phyloP scores from a whole-genome alignment of 2,888 invertebrate species.

The Oscheius sp. region DNA sequence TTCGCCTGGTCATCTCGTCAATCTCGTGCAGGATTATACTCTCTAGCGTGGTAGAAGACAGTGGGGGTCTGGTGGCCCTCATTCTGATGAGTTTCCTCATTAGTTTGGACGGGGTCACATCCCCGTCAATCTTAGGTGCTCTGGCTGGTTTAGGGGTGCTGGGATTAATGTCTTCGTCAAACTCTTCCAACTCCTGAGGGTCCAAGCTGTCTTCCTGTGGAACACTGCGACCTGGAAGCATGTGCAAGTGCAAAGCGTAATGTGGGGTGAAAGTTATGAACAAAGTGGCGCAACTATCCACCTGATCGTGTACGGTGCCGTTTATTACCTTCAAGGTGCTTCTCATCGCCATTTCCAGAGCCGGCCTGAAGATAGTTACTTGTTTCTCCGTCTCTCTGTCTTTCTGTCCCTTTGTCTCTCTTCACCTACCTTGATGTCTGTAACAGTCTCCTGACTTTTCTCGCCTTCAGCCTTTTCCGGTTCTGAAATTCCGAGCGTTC shows the following conservation, averaged over 20 bases:
- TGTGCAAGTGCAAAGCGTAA: conserved; percentile 26
- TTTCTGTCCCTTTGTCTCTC: too few relatives aligned
- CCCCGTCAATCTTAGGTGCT: conserved; percentile 20
- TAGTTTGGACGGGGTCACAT: neutral
- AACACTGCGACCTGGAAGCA: conserved; percentile 25
- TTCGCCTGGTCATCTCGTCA: conserved; percentile 7
- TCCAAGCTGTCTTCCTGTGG: neutral
- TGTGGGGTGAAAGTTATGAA: neutral
- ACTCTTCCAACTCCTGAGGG: neutral
- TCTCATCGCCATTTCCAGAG: neutral
- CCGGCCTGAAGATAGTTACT: too few relatives aligned
- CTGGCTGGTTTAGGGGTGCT: neutral
- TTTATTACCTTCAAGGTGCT: conserved; percentile 9
- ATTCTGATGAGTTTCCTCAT: neutral
- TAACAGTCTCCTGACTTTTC: neutral
- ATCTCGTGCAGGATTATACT: conserved; percentile 14
- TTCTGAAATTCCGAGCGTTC: neutral
- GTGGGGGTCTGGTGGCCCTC: neutral
- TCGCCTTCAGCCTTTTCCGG: neutral
- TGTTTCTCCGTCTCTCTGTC: too few relatives aligned
- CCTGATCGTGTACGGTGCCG: conserved; percentile 1
- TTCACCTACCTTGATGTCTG: too few relatives aligned
- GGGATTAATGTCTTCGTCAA: neutral
- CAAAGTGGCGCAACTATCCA: neutral
- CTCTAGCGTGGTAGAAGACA: neutral